Percentiles rank a stretch among this genome's conserved stretches.
Conservation (phyloP, 2,888 invertebrate genomes). For the Agrotis ipsilon region DNA sequence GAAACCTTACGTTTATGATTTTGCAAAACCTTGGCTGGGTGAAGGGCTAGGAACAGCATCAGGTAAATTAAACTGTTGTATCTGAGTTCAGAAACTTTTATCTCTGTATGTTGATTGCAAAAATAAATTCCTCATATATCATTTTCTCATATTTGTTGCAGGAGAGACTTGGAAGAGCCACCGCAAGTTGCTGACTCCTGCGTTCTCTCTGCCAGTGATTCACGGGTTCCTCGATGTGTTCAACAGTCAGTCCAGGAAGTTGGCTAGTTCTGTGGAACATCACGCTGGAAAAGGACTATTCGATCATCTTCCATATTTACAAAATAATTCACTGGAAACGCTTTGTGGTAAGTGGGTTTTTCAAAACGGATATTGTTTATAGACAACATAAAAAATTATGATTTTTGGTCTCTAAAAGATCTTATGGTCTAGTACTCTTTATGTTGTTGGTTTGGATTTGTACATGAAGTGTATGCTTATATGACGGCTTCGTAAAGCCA, state of each 20-base stretch:
- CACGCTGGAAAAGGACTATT: slow-evolving; percentile 25
- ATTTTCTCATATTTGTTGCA: no score
- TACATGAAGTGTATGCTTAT: no score
- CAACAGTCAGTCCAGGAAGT: slow-evolving; percentile 26
- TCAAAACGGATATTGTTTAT: no score
- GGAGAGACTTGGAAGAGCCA: slow-evolving; percentile 9
- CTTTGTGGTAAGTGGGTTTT: slow-evolving; percentile 19
- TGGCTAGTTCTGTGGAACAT: slow-evolving; percentile 4
- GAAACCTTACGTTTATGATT: slow-evolving; percentile 8
- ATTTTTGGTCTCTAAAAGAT: no score
- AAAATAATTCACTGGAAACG: slow-evolving; percentile 31
- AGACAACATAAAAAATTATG: no score
- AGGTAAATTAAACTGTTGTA: no score
- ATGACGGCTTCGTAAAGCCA: no score
- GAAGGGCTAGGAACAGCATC: neutral
- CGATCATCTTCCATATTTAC: slow-evolving; percentile 3
- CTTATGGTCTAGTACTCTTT: no score
- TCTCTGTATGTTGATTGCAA: no score
- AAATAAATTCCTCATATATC: no score
- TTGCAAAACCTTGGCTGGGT: slow-evolving; percentile 3
- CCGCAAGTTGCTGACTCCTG: slow-evolving; percentile 29
- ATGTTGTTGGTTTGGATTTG: no score
- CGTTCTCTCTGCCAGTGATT: slow-evolving; percentile 28
- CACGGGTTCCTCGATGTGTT: slow-evolving; percentile 33
- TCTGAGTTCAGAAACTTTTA: no score